These are phyloP conservation scores for Hypena proboscidalis DNA, from an alignment of 2,888 invertebrate genomes.

Conservation along the genomic window DNA sequence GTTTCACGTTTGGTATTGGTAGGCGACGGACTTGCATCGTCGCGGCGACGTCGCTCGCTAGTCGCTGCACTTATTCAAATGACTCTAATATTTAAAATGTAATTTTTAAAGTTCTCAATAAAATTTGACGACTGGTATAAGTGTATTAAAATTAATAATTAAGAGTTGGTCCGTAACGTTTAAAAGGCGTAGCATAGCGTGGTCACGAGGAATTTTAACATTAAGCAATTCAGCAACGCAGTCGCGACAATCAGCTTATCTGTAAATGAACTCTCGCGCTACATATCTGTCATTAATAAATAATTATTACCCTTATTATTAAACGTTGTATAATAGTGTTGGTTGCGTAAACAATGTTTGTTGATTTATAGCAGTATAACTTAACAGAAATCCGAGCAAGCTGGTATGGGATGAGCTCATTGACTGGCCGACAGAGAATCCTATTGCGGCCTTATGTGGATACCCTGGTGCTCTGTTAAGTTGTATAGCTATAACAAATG, in stretches of 20 bases:
- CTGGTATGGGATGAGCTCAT: too few species aligned
- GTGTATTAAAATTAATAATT: conserved; percentile 47
- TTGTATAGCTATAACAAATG: too few species aligned
- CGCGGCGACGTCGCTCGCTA: conserved; percentile 32
- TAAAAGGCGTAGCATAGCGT: conserved; percentile 8
- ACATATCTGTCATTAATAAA: conserved; percentile 68
- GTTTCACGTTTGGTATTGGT: conserved; percentile 18
- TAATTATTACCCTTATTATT: too few species aligned
- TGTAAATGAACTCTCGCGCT: conserved; percentile 67
- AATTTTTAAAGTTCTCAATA: conserved; percentile 46
- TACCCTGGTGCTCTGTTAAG: too few species aligned
- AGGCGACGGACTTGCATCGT: neutral
- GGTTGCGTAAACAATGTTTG: too few species aligned
- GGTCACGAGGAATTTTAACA: conserved; percentile 21
- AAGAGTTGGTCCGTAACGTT: conserved; percentile 36
- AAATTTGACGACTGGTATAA: conserved; percentile 60
- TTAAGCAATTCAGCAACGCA: conserved; percentile 30
- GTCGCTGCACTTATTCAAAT: conserved; percentile 32
- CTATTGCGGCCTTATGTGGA: too few species aligned
- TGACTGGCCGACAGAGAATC: too few species aligned
- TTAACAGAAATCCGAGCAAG: too few species aligned
- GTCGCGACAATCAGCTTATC: conserved; percentile 54
- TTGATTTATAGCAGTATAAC: too few species aligned
- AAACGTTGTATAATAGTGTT: conserved; percentile 24
- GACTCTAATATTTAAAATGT: conserved; percentile 41